A percentile compares a stretch with the other conserved stretches of the same genome.
These are phyloP conservation scores for Lates calcarifer DNA, from an alignment of 2,113 vertebrate genomes.

Conservation along the genomic window DNA sequence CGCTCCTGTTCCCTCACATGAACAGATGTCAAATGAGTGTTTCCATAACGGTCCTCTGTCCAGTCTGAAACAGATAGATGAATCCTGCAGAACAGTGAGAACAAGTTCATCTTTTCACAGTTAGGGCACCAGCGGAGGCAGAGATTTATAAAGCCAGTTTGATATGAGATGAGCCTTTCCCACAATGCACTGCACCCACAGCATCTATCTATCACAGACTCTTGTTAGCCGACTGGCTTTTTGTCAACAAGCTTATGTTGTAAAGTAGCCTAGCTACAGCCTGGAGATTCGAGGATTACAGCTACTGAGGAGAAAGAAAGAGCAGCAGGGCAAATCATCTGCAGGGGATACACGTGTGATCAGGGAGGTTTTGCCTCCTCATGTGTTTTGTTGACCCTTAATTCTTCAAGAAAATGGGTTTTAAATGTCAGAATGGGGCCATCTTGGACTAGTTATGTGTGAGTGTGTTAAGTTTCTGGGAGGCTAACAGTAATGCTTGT, in stretches of 20 bases:
- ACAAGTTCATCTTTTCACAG: not conserved
- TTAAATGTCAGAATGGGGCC: not conserved
- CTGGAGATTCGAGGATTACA: constrained; percentile 15
- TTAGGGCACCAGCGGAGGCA: not conserved
- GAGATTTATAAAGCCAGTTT: too few species aligned
- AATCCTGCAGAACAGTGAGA: not conserved
- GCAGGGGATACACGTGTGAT: not conserved
- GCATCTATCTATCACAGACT: not conserved
- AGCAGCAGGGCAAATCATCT: not conserved
- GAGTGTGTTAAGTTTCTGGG: not conserved
- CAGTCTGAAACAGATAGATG: not conserved
- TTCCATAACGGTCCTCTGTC: too few species aligned
- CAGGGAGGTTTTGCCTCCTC: not conserved
- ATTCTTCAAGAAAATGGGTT: not conserved
- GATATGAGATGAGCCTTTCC: not conserved
- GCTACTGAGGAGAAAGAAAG: not conserved
- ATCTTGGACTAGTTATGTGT: too few species aligned
- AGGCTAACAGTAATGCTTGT: not conserved
- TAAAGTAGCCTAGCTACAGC: constrained; percentile 4
- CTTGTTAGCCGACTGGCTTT: constrained; percentile 9
- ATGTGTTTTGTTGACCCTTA: not conserved
- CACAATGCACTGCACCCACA: not conserved
- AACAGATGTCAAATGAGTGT: too few species aligned
- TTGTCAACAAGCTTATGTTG: constrained; percentile 10
- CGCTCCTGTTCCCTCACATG: too few species aligned